Conservation (phyloP, 2,888 invertebrate species). For the Galerucella nymphaeae region DNA sequence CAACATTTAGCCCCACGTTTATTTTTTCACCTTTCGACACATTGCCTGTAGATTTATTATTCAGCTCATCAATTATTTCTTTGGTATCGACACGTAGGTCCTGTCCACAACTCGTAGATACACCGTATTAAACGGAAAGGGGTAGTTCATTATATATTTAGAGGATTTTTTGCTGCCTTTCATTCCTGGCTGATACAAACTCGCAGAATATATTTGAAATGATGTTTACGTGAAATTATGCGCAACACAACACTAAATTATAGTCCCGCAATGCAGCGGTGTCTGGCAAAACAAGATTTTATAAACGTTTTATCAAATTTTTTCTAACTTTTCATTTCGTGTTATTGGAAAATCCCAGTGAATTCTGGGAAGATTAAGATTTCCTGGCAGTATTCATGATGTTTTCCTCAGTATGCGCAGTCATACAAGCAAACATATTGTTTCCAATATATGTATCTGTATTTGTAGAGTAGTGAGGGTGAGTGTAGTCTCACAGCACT, state of each 20-base stretch:
- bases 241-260: neutral
- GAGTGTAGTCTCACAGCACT: too few relatives aligned
- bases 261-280: neutral
- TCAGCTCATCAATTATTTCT: slow-evolving; percentile 31
- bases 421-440: too few relatives aligned
- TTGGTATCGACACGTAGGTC: slow-evolving; percentile 25
- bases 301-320: neutral
- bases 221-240: neutral
- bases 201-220: neutral
- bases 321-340: neutral
- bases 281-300: neutral
- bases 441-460: too few relatives aligned
- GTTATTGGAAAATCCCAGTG: too few relatives aligned
- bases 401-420: too few relatives aligned
- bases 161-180: slow-evolving; percentile 1
- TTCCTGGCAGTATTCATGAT: too few relatives aligned
- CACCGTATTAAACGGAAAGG: slow-evolving; percentile 17
- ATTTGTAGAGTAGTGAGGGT: too few relatives aligned
- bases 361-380: too few relatives aligned
- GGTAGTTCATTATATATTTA: slow-evolving; percentile 20
- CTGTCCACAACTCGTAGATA: neutral
- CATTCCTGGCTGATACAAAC: neutral
- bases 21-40: slow-evolving; percentile 3
- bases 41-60: slow-evolving; percentile 22
- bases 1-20: neutral